phyloP scores from a whole-genome alignment of 2,888 invertebrate species.

The Oligia latruncula region DNA sequence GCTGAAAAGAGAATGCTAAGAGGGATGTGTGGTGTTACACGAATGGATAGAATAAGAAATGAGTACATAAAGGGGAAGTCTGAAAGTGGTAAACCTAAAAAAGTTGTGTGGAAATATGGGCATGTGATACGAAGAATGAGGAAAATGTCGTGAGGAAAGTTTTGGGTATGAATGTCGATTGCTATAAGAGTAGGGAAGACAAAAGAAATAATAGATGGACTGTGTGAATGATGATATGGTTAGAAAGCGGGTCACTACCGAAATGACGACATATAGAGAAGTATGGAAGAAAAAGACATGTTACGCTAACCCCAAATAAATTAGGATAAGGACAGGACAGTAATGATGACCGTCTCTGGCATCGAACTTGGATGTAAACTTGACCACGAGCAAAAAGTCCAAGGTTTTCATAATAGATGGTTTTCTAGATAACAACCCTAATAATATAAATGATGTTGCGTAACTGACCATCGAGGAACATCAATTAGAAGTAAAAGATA shows the following conservation, averaged over 20 bases:
- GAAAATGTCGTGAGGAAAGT: neutral
- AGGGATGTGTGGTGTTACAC: neutral
- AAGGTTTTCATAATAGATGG: neutral
- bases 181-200: too few relatives aligned
- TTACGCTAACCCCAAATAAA: too few relatives aligned
- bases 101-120: neutral
- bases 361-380: neutral
- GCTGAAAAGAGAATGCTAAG: neutral
- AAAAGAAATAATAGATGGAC: too few relatives aligned
- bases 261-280: too few relatives aligned
- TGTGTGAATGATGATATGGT: too few relatives aligned
- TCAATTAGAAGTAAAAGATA: constrained; percentile 38
- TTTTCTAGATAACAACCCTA: neutral
- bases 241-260: too few relatives aligned
- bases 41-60: neutral
- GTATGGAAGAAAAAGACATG: too few relatives aligned
- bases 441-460: constrained; percentile 28
- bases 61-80: neutral
- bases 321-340: rapidly evolving
- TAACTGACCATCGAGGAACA: constrained; percentile 28
- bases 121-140: neutral
- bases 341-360: neutral
- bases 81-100: neutral
- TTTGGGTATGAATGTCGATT: neutral
- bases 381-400: neutral